Base-by-base conservation (phyloP, 2,797 vertebrate species). In the Tolypeutes matacus region DNA sequence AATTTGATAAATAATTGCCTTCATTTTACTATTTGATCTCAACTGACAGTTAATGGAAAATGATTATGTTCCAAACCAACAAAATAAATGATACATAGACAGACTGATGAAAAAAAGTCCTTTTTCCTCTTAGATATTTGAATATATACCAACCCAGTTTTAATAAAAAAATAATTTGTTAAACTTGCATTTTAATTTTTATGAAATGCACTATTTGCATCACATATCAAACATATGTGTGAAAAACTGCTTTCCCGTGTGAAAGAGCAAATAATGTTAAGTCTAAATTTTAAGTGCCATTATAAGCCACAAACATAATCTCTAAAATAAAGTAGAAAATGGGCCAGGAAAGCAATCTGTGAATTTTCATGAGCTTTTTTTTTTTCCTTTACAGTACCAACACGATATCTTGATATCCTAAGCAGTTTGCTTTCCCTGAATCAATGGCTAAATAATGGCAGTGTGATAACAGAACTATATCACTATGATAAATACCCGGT, bases 401-500 rank as follows among this genome's bases (percentile, higher is more conserved):
- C 39, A 69, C 49, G 64, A 60, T 94, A 76, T 82, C 95, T 97
- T 96, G 85, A 91, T 97, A 94, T 0, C 0, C 8, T 81, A 77
- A 96, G 96, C 53, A 65, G 75, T 96, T 94, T 95, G 72, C 81
- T 94, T 95, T 62, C 65, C 91, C 84, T 69, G 85, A 95, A 91
- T 97, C 89, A 51, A 70, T 94, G 87, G 81, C 83, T 94, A 89
- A 95, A 84, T 96, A 96, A 97, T 65, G 81, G 65, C 93, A 88
- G 83, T 95, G 96, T 73, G 93, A 84, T 96, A 96, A 97, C 51
- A 97, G 93, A 70, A 97, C 96, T 85, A 46, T 42, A 96, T 97
- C 94, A 96, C 36, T 17, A 65, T 98, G 98, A 97, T 94, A 95
- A 97, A 96, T 76, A 95, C 31, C 62, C 42, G 15, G 25, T 97